Percentiles rank a stretch among this genome's conserved stretches.
Conservation (phyloP, 2,888 invertebrate species). For the Pristionchus entomophagus region DNA sequence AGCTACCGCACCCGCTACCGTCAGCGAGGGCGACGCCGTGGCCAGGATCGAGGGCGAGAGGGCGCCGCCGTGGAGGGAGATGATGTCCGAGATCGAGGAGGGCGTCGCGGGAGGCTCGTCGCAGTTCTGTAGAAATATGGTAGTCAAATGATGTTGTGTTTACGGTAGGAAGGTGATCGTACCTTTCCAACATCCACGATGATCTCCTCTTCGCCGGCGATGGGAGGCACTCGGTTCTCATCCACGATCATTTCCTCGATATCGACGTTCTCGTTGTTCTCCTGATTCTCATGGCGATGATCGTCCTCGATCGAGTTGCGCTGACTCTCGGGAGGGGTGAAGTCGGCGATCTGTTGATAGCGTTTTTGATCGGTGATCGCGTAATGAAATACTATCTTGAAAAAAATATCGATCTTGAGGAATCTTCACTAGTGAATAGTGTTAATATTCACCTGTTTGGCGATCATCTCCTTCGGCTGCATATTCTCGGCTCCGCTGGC, state of each 20-base stretch:
- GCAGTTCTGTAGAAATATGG: neutral
- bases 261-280: neutral
- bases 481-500: no score
- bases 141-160: neutral
- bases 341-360: neutral
- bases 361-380: no score
- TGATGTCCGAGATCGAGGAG: conserved; percentile 21
- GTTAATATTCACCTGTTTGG: neutral
- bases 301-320: conserved; percentile 21
- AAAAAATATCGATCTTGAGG: neutral
- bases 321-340: conserved; percentile 9
- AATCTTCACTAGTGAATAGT: neutral
- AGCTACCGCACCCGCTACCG: conserved; percentile 51
- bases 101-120: conserved; percentile 11
- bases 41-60: conserved; percentile 24
- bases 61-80: neutral
- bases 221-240: neutral
- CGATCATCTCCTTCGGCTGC: neutral
- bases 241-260: neutral
- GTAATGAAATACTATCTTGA: neutral
- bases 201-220: conserved; percentile 8
- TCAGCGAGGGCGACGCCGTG: conserved; percentile 8
- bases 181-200: neutral
- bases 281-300: neutral
- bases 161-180: neutral